phyloP scores from a whole-genome alignment of 1,140 invertebrate species.

The Drosophila sechellia region DNA sequence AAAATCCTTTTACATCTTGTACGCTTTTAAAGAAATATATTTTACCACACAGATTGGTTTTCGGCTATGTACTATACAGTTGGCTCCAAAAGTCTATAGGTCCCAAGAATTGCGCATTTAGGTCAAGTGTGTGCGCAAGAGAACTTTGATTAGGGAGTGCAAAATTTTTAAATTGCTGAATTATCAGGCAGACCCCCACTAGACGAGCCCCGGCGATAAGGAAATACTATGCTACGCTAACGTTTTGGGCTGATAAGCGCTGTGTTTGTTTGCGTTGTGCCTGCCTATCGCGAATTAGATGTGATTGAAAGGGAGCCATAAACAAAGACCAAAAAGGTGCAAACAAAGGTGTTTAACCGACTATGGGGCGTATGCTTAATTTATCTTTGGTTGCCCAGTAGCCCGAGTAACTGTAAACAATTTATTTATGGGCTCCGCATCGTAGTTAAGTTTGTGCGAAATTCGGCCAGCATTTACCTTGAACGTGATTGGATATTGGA shows the following conservation, averaged over 20 bases:
- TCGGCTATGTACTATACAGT: constrained; percentile 7
- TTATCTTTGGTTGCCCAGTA: not conserved
- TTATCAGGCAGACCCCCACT: constrained; percentile 41
- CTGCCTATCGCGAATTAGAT: constrained; percentile 21
- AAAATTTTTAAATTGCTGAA: constrained; percentile 39
- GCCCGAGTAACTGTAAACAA: constrained; percentile 20
- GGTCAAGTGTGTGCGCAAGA: constrained; percentile 63
- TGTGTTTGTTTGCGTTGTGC: constrained; percentile 29
- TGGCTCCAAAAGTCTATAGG: constrained; percentile 7
- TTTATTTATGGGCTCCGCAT: constrained; percentile 1
- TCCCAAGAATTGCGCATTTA: constrained; percentile 66
- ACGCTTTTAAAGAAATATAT: not conserved
- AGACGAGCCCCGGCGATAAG: constrained; percentile 41
- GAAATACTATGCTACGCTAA: constrained; percentile 17
- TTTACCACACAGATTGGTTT: not conserved
- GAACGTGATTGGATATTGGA: constrained; percentile 75
- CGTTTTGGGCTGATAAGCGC: constrained; percentile 17
- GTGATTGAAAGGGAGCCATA: constrained; percentile 27
- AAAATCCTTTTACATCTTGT: not conserved
- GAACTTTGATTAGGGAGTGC: constrained; percentile 46
- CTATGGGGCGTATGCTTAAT: constrained; percentile 31
- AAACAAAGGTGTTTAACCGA: constrained; percentile 20
- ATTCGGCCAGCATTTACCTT: constrained; percentile 70
- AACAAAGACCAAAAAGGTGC: constrained; percentile 16
- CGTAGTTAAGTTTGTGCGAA: constrained; percentile 16